phyloP scores from a whole-genome alignment of 2,797 vertebrate species.

The Rhinatrema bivittatum region DNA sequence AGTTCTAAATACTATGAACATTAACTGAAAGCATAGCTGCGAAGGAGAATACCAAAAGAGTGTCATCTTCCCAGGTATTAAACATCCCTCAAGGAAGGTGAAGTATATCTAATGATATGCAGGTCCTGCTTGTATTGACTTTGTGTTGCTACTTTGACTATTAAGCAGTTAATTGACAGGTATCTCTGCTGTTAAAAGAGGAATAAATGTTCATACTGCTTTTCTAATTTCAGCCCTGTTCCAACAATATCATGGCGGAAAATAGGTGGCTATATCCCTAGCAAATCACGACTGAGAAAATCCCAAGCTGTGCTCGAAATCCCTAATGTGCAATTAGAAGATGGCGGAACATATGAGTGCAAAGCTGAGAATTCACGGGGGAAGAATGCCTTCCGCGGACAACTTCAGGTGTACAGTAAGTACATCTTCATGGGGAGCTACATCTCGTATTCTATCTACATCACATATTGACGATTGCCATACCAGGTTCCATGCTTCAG shows the following conservation, averaged over 20 bases:
- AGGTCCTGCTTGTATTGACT: constrained; percentile 42
- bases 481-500: no score
- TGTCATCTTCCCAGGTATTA: no score
- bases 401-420: constrained; percentile 95
- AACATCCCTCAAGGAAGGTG: constrained; percentile 20
- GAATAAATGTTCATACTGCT: constrained; percentile 31
- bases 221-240: constrained; percentile 72
- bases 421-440: constrained; percentile 17
- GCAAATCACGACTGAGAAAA: constrained; percentile 87
- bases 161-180: constrained; percentile 50
- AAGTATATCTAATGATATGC: constrained; percentile 29
- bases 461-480: no score
- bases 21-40: no score
- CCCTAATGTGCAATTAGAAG: constrained; percentile 87
- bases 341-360: constrained; percentile 86
- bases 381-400: constrained; percentile 86
- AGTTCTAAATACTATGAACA: no score
- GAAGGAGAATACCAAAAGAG: no score
- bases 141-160: constrained; percentile 46
- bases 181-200: constrained; percentile 26
- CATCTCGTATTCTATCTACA: no score
- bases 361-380: constrained; percentile 89
- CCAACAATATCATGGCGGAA: constrained; percentile 96
- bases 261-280: constrained; percentile 88
- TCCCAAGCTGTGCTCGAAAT: constrained; percentile 94